Evolutionary conservation across 2,797 vertebrate genomes (phyloP), one percentile per base, ranked within the genome.

Genomic region (Cheirogaleus major): DNA sequence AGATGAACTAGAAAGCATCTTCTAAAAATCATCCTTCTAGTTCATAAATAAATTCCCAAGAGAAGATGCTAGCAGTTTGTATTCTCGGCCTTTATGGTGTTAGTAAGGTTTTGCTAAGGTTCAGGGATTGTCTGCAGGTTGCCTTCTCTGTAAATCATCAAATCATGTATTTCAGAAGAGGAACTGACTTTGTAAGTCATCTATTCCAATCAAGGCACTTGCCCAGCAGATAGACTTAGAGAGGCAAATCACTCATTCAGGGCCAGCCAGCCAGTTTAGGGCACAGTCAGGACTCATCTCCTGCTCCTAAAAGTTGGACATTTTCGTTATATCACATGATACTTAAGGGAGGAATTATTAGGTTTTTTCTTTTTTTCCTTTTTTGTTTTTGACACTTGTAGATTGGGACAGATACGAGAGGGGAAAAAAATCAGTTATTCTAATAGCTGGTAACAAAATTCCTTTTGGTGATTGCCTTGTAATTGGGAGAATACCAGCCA

Each of bases 1-100:
- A 70, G 52, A 15, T 97, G 80, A 97, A 94, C 93, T 94, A 75
- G 57, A 98, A 94, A 95, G 69, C 0, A 45, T 93, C 80, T 67
- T 97, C 65, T 89, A 79, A 88, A 94, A 59, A 73, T 90, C 69
- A 61, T 48, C 70, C 35, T 93, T 81, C 75, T 55, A 10, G 35
- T 55, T 84, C 30, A 80, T 15, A 82, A 78, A 91, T 86, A 95
- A 83, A 73, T 45, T 82, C 52, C 80, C 25, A 35, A 65, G 63
- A 96, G 81, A 82, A 85, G 89, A 70, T 32, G 15, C 17, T 87
- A 79, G 73, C 32, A 86, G 78, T 96, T 50, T 84, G n/a, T 90
- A 96, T 95, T 91, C 92, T 87, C 41, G 57, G 25, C 27, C 89
- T 73, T 43, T 43, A 72, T 3, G 4, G 13, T 81, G 48, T n/a